A percentile compares a stretch with the other conserved stretches of the same genome.
These are phyloP conservation scores for Rhagologus leucostigma DNA, from an alignment of 2,113 vertebrate genomes.

Conservation along the genomic window DNA sequence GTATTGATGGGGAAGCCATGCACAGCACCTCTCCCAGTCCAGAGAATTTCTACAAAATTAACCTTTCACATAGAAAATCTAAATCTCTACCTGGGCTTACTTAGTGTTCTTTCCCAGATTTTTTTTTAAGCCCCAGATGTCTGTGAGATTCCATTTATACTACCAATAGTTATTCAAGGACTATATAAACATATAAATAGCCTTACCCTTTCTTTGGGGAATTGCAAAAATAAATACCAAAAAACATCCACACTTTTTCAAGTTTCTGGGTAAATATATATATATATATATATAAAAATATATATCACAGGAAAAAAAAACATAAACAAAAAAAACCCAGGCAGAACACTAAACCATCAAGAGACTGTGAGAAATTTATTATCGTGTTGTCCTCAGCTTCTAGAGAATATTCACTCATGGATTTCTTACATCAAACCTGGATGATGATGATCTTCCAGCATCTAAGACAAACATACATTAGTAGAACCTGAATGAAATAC, in stretches of 20 bases:
- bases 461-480: background rate
- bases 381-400: background rate
- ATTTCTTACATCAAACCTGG: background rate
- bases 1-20: background rate
- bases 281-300: background rate
- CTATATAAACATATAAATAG: background rate
- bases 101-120: background rate
- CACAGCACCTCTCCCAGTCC: background rate
- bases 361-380: background rate
- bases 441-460: background rate
- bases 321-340: accelerated
- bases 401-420: background rate
- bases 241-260: background rate
- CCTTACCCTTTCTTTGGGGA: background rate
- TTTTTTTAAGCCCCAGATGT: background rate
- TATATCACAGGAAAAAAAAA: background rate
- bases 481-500: background rate
- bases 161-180: background rate
- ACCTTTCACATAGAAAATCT: background rate
- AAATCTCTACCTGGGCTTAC: background rate
- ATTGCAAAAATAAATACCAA: background rate
- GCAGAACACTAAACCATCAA: background rate
- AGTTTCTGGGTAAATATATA: background rate
- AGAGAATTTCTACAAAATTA: background rate
- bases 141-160: background rate